Percentiles rank a stretch among this genome's conserved stretches.
These are phyloP conservation scores for Tetropium fuscum DNA, from an alignment of 2,888 invertebrate genomes.

Conservation along the genomic window DNA sequence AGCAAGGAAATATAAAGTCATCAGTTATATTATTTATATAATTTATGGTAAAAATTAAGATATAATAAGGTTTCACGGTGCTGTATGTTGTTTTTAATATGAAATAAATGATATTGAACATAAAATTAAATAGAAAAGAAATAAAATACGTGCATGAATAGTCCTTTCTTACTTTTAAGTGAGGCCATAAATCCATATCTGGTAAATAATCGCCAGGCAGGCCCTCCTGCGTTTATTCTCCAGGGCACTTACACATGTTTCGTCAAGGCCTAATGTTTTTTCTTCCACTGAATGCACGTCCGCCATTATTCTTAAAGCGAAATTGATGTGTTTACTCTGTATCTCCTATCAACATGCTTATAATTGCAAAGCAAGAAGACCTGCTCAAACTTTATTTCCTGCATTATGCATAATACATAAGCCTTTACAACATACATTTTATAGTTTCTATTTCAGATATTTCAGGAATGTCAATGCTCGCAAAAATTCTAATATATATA, in stretches of 20 bases:
- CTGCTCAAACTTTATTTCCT: conserved; percentile 21
- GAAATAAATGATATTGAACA: too few relatives aligned
- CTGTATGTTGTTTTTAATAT: too few relatives aligned
- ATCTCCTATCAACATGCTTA: conserved; percentile 17
- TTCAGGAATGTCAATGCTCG: too few relatives aligned
- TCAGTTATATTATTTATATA: too few relatives aligned
- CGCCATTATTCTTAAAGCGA: not conserved
- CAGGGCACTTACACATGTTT: not conserved
- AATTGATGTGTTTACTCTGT: conserved; percentile 21
- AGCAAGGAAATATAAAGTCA: too few relatives aligned
- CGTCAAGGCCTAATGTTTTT: not conserved
- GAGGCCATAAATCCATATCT: conserved; percentile 3
- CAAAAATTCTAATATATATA: too few relatives aligned
- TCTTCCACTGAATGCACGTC: not conserved
- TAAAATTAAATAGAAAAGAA: too few relatives aligned
- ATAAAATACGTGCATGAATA: conserved; percentile 5
- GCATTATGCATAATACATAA: conserved; percentile 28
- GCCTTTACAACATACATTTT: too few relatives aligned
- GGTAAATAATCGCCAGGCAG: not conserved
- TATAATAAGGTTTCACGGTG: too few relatives aligned
- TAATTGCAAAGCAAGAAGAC: conserved; percentile 27
- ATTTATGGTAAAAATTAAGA: too few relatives aligned
- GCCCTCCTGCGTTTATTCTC: too few relatives aligned
- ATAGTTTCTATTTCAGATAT: too few relatives aligned
- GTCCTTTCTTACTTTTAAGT: not conserved